These are phyloP conservation scores for Glareola pratincola DNA, from an alignment of 2,113 vertebrate genomes.

Conservation along the genomic window DNA sequence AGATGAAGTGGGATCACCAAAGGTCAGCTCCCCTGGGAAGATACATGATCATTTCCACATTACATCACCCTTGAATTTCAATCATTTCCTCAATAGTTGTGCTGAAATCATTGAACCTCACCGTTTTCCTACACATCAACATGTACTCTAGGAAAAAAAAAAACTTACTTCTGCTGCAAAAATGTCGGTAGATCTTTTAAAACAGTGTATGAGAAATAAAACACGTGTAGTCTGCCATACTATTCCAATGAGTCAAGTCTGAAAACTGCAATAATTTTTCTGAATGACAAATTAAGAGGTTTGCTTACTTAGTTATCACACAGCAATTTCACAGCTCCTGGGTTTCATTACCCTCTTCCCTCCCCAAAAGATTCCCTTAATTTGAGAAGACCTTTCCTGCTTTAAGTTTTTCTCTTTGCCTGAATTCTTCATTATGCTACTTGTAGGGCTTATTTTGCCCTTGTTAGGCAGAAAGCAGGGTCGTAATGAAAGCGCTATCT, in stretches of 20 bases:
- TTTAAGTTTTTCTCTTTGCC: background rate
- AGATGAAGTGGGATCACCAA: background rate
- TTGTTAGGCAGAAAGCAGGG: background rate
- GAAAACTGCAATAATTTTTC: constrained; percentile 41
- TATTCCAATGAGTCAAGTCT: background rate
- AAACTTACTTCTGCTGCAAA: background rate
- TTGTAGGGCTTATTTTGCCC: background rate
- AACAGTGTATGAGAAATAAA: constrained; percentile 10
- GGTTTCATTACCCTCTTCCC: constrained; percentile 1
- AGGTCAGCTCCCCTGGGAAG: background rate
- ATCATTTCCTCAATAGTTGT: background rate
- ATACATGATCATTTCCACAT: background rate
- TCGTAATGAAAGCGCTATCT: background rate
- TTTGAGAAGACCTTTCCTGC: background rate
- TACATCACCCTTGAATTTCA: background rate
- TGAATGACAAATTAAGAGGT: background rate
- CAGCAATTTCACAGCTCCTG: constrained; percentile 22
- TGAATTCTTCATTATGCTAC: background rate
- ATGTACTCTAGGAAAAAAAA: background rate
- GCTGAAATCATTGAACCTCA: background rate
- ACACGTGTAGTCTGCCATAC: background rate
- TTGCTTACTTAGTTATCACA: background rate
- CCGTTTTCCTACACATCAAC: background rate
- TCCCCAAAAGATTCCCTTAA: background rate
- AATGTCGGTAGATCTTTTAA: background rate